These are phyloP conservation scores for Sebastes itinus DNA, from an alignment of 2,797 vertebrate species.

Conservation along the genomic window DNA sequence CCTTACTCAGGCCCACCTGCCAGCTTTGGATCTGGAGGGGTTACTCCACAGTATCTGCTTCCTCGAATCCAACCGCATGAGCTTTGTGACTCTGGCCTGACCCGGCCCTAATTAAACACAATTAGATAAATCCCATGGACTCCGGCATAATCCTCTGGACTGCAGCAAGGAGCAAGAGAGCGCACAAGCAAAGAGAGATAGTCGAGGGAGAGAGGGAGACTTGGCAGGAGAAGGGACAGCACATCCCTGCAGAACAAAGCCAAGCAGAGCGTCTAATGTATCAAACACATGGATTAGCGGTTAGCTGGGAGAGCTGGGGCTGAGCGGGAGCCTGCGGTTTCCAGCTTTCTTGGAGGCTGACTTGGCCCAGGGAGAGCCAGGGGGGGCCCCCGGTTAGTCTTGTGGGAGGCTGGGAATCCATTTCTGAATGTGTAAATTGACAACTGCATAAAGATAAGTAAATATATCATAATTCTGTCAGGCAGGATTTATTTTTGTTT, in stretches of 20 bases:
- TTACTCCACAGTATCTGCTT: slow-evolving; percentile 58
- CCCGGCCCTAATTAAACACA: slow-evolving; percentile 83
- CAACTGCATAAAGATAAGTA: slow-evolving; percentile 80
- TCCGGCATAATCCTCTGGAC: slow-evolving; percentile 77
- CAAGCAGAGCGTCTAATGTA: slow-evolving; percentile 82
- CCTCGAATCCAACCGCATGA: slow-evolving; percentile 52
- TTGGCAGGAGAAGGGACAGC: slow-evolving; percentile 77
- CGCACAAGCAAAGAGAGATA: slow-evolving; percentile 59
- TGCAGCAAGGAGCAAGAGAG: slow-evolving; percentile 60
- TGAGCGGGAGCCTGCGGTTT: slow-evolving; percentile 79
- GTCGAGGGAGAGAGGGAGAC: slow-evolving; percentile 57
- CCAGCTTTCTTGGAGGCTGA: slow-evolving; percentile 76
- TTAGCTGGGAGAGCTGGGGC: slow-evolving; percentile 77
- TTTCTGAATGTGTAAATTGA: slow-evolving; percentile 80
- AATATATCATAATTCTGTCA: slow-evolving; percentile 76
- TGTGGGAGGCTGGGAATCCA: slow-evolving; percentile 76
- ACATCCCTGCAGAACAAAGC: slow-evolving; percentile 79
- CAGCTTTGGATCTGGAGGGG: slow-evolving; percentile 51
- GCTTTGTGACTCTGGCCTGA: slow-evolving; percentile 69
- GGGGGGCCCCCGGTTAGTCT: slow-evolving; percentile 65
- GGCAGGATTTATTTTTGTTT: slow-evolving; percentile 71
- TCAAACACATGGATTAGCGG: slow-evolving; percentile 87
- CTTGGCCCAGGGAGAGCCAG: slow-evolving; percentile 74
- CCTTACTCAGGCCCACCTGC: slow-evolving; percentile 44
- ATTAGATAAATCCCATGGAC: slow-evolving; percentile 84